A percentile compares a stretch with the other conserved stretches of the same genome.
These are phyloP conservation scores for Galeopterus variegatus DNA, from an alignment of 2,113 vertebrate genomes.

Conservation along the genomic window DNA sequence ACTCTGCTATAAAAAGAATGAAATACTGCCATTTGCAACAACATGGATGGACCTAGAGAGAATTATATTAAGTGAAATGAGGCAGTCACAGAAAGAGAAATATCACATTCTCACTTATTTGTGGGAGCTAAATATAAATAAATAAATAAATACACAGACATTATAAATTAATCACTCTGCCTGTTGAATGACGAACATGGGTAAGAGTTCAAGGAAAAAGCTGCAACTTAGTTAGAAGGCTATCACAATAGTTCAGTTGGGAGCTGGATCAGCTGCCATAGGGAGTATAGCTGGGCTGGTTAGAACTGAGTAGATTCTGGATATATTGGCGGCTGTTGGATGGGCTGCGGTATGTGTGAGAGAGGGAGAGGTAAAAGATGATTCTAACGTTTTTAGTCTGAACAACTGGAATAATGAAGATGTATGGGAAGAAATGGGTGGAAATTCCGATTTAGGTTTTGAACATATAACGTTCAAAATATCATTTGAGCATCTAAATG, in stretches of 20 bases:
- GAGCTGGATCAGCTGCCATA: accelerated
- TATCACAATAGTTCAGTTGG: not conserved
- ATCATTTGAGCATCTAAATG: not conserved
- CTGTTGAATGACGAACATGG: not conserved
- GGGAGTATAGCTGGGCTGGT: accelerated
- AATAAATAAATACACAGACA: no score
- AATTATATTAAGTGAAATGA: no score
- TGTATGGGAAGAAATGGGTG: not conserved
- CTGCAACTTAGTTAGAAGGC: not conserved
- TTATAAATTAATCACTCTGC: not conserved
- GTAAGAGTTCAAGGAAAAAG: not conserved
- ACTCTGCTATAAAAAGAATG: no score
- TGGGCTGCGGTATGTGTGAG: not conserved
- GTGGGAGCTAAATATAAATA: no score
- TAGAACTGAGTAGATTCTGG: not conserved
- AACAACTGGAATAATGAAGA: not conserved
- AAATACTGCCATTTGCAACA: no score
- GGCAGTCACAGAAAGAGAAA: no score
- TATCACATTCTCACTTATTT: no score
- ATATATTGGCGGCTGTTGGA: not conserved
- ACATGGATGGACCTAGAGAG: no score
- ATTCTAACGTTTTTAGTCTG: not conserved
- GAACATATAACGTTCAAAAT: not conserved
- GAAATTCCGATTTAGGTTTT: slow-evolving; percentile 26
- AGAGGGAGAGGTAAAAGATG: not conserved